Base-by-base conservation (phyloP, 2,797 vertebrate genomes). In the Brotula barbata region DNA sequence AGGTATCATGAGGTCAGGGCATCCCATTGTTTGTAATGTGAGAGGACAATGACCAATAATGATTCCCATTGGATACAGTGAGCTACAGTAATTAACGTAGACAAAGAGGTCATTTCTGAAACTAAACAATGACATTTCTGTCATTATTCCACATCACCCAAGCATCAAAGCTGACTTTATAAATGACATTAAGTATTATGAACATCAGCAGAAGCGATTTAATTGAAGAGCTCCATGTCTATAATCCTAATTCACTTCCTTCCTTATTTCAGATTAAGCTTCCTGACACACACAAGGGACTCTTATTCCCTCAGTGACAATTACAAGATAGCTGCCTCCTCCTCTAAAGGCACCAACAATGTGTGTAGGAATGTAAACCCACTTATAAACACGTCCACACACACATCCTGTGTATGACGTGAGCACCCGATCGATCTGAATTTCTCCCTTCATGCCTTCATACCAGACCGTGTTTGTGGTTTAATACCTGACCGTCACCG, bases 1-100 rank as follows among this genome's bases (percentile, higher is more conserved):
- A 7, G 31, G 67, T 61, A 55, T 75, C 73, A 22, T 77, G 68
- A 73, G 74, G 63, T 73, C 36, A 56, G 44, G 47, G 58, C 62
- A 70, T 56, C 64, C 62, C 62, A 16, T 45, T 53, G 52, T 63
- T 74, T 49, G 57, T 21, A 69, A 70, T 10, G 14, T 81, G 36
- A 71, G 17, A 15, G 25, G n/a, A 54, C 44, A 70, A 61, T 75
- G 44, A 22, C 15, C 61, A 63, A 66, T 19, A 58, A 58, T 19
- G 8, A n/a, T n/a, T n/a, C n/a, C n/a, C n/a, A n/a, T n/a, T n/a
- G n/a, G n/a, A n/a, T n/a, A n/a, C n/a, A n/a, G n/a, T n/a, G n/a
- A n/a, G n/a, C n/a, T n/a, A n/a, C n/a, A n/a, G n/a, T n/a, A n/a
- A n/a, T n/a, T n/a, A n/a, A n/a, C n/a, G n/a, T n/a, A n/a, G n/a